Evolutionary conservation across 2,888 invertebrate species (phyloP).

Genomic region (Cryptus viduatorius): DNA sequence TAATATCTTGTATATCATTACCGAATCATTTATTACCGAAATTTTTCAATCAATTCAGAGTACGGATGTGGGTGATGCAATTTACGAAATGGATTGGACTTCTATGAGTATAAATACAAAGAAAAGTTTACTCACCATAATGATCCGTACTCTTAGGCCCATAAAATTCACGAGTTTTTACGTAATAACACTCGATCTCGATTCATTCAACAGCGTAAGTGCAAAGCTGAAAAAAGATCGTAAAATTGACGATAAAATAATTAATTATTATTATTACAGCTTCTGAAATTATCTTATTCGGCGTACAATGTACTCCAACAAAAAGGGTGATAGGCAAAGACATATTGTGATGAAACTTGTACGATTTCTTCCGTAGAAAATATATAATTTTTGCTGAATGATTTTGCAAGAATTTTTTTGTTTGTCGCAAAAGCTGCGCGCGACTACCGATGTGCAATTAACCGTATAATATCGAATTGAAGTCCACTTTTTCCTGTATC

Average conservation of each 20-base stretch:
- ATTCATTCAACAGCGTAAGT: background rate
- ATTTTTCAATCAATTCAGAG: background rate
- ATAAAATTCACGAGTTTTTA: constrained; percentile 74
- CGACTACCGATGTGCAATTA: too few relatives aligned
- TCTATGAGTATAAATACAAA: background rate
- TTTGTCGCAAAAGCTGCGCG: too few relatives aligned
- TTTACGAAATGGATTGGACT: background rate
- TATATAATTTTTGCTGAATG: too few relatives aligned
- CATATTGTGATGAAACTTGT: too few relatives aligned
- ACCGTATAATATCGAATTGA: too few relatives aligned
- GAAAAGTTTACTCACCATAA: background rate
- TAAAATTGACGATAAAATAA: background rate
- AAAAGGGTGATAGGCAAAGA: too few relatives aligned
- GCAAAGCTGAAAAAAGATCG: too few relatives aligned
- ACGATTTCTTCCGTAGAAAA: too few relatives aligned
- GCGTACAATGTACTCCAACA: constrained; percentile 70
- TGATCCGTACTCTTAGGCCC: constrained; percentile 70
- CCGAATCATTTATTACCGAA: too few relatives aligned
- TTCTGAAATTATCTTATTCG: constrained; percentile 71
- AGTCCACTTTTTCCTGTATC: too few relatives aligned
- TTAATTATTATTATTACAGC: constrained; percentile 49
- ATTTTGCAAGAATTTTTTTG: too few relatives aligned
- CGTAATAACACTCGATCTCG: constrained; percentile 66
- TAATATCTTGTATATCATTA: too few relatives aligned
- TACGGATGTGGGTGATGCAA: background rate